Base-by-base conservation (phyloP, 2,888 invertebrate genomes). In the Tuta absoluta region DNA sequence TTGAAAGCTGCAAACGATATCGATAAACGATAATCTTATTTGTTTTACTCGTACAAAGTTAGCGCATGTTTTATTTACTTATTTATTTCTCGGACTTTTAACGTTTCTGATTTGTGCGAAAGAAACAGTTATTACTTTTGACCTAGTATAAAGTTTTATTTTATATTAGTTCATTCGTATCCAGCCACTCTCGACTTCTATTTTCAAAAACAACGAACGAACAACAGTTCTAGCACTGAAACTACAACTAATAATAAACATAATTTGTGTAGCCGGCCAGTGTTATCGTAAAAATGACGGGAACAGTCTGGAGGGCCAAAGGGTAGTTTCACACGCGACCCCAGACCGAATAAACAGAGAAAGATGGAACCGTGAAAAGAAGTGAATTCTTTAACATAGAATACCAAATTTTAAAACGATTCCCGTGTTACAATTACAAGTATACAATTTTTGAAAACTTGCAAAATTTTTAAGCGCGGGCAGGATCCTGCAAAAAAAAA, bases 281-380 rank as follows among this genome's bases (percentile, higher is more conserved):
- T 81, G 81, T 78, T 79, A 81, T 82, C 81, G 79, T 83, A 81
- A 82, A 85, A 45, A 80, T 76, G 77, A 81, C 75, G 66, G 69
- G 66, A 65, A 69, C 33, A 72, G 77, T 77, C 67, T 75, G 80
- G 82, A 80, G 78, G 80, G 84, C 79, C 79, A 71, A 68, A 76
- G 71, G 79, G 81, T 7, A 38, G 21, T 33, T 33, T 17, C 14
- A 56, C 56, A 56, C 56, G 56, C 56, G 56, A 56, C 19, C 51
- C 23, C 17, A 24, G 23, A 33, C 8, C 33, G 10, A 21, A 48
- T 48, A 48, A 48, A 19, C 4, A 48, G 7, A 2, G 14, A n/a
- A 23, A 53, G 23, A 12, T 53, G 21, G 51, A 24, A 23, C 23
- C 51, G 12, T 53, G 7, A 19, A 4, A n/a, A 14, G 10, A 45